These are phyloP conservation scores for Gastracanthus pulcherrimus DNA, from an alignment of 2,888 invertebrate genomes.

Conservation along the genomic window DNA sequence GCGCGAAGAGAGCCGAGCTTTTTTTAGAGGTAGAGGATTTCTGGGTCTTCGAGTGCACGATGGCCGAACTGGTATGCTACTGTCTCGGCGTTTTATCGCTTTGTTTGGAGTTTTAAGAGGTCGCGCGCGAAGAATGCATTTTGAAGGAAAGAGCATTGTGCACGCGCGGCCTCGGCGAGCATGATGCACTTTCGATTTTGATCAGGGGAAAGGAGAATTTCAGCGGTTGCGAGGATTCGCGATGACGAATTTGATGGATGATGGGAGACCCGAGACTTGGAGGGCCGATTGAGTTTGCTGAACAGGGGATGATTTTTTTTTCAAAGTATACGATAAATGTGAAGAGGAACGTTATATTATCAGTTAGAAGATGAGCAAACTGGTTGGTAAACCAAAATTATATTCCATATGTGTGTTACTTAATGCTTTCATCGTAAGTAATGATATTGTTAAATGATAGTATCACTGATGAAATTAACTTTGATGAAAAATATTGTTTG, in stretches of 20 bases:
- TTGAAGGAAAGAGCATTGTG: conserved; percentile 10
- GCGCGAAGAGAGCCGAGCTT: too few relatives aligned
- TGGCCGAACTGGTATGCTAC: too few relatives aligned
- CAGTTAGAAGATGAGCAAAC: too few relatives aligned
- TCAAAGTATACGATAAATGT: too few relatives aligned
- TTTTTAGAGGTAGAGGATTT: conserved; percentile 23
- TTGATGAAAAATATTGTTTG: too few relatives aligned
- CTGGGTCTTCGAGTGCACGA: conserved; percentile 1
- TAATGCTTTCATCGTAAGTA: too few relatives aligned
- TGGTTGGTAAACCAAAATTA: too few relatives aligned
- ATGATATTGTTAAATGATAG: too few relatives aligned
- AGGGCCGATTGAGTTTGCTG: not conserved
- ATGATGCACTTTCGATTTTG: conserved; percentile 42
- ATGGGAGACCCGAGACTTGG: too few relatives aligned
- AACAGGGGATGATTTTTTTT: not conserved
- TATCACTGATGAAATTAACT: too few relatives aligned
- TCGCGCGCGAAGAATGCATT: not conserved
- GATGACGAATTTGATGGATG: not conserved
- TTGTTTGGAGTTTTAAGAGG: conserved; percentile 14
- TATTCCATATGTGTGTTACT: too few relatives aligned
- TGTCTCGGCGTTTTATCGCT: conserved; percentile 4
- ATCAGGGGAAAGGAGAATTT: conserved; percentile 7
- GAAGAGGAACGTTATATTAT: too few relatives aligned
- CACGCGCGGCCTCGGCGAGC: conserved; percentile 1
- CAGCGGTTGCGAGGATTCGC: conserved; percentile 17